Evolutionary conservation across 2,888 invertebrate species (phyloP).

Genomic region (Cyaniris semiargus): DNA sequence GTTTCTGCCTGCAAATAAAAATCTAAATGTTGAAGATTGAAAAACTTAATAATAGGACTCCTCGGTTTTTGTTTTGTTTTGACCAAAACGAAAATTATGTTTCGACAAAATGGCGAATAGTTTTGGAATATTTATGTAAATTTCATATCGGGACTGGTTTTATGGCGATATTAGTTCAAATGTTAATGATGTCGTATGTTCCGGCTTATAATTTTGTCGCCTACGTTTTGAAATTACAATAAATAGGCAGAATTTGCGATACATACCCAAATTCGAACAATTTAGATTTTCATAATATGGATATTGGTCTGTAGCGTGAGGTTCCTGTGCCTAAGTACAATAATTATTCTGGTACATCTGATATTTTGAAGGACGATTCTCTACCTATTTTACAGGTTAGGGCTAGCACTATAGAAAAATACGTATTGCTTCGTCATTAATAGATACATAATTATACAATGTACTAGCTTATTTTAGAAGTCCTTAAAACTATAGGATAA

Average conservation of each 20-base stretch:
- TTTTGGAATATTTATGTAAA: slow-evolving; percentile 17
- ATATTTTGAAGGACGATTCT: too few species aligned
- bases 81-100: slow-evolving; percentile 19
- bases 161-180: slow-evolving; percentile 28
- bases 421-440: too few species aligned
- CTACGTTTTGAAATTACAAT: slow-evolving; percentile 4
- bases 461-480: too few species aligned
- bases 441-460: too few species aligned
- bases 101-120: slow-evolving; percentile 4
- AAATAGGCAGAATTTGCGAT: not conserved
- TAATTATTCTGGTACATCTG: too few species aligned
- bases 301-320: too few species aligned
- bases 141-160: slow-evolving; percentile 25
- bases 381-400: too few species aligned
- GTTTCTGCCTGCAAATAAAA: not conserved
- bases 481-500: too few species aligned
- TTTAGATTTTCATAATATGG: not conserved
- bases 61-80: not conserved
- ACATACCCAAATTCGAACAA: not conserved
- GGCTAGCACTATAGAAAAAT: too few species aligned
- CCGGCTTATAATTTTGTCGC: slow-evolving; percentile 21
- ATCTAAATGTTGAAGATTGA: not conserved
- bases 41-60: not conserved
- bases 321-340: too few species aligned
- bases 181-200: slow-evolving; percentile 1